Evolutionary conservation across 2,113 vertebrate genomes (phyloP).

Genomic region (Hemiprocne comata): DNA sequence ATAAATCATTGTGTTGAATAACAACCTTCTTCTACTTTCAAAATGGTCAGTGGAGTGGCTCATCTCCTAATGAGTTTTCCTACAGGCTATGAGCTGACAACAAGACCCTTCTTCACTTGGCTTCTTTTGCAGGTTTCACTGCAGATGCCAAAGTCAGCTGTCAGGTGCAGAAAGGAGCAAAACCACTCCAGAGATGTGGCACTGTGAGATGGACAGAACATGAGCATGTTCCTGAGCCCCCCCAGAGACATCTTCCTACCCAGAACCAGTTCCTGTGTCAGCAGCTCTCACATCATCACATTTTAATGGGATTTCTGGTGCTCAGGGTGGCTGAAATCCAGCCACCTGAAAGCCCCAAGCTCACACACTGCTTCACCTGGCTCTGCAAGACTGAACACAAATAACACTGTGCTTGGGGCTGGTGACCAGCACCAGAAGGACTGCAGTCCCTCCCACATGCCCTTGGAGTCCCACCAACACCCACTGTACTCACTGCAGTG

Average conservation of each 20-base stretch:
- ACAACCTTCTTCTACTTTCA: background rate
- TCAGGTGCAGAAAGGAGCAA: background rate
- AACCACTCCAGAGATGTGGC: background rate
- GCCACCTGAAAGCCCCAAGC: accelerated
- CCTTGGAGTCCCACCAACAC: no score
- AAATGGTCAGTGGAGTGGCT: background rate
- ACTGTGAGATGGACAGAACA: background rate
- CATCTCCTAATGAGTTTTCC: background rate
- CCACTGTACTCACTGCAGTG: accelerated
- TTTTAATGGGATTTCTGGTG: background rate
- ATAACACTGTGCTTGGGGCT: accelerated
- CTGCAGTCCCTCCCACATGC: accelerated
- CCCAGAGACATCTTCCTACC: background rate
- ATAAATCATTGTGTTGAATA: background rate
- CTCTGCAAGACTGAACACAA: accelerated
- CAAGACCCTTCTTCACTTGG: background rate
- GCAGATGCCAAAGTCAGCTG: background rate
- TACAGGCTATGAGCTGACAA: background rate
- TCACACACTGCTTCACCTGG: accelerated
- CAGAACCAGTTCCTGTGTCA: background rate
- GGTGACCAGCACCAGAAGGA: background rate
- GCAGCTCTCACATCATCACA: background rate
- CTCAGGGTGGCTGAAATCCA: background rate
- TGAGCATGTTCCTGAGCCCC: background rate
- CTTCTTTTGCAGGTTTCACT: background rate